Evolutionary conservation across 2,113 vertebrate genomes (phyloP), one percentile per base, ranked within the genome.

Genomic region (Conger conger): DNA sequence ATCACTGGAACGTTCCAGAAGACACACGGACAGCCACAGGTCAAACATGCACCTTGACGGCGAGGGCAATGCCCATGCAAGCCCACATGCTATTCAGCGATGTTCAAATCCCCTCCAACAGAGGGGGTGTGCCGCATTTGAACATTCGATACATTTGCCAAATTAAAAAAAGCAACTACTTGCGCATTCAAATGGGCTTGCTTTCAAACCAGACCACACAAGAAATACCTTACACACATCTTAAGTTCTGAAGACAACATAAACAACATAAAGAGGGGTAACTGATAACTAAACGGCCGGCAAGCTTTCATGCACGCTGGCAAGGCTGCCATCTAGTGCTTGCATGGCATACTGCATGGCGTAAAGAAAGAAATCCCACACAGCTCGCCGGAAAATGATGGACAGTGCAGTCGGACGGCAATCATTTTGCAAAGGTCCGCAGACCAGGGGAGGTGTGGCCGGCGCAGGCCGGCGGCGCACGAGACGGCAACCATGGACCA

Each of bases 281-380:
- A 20, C 60, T 57, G 3, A 81, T 23, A 33, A 54, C 9, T n/a
- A 42, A 54, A 76, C 2, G 33, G 33, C n/a, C 63, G 36, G 63
- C 84, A 86, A 86, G 80, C 80, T 38, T 40, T 82, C 80, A 86
- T 82, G 84, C 84, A 82, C 80, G 16, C 35, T 37, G 84, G 80
- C 80, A 76, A 54, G n/a, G 18, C 63, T 82, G 84, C 84, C 84
- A 86, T 81, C 85, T 86, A 83, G 81, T 78, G 85, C 85, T 79
- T 83, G 85, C 85, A 79, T 79, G 77, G 81, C 53, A 16, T 35
- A 86, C 45, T 86, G 54, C 81, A 86, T 60, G 35, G 82, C 11
- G 35, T 20, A 79, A 45, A 35, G 23, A 37, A 80, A 80, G 4
- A 80, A 27, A 80, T 30, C 18, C 30, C 36, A 3, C 9, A 79